These are phyloP conservation scores for Tenodera sinensis DNA, from an alignment of 2,888 invertebrate species.

Conservation along the genomic window DNA sequence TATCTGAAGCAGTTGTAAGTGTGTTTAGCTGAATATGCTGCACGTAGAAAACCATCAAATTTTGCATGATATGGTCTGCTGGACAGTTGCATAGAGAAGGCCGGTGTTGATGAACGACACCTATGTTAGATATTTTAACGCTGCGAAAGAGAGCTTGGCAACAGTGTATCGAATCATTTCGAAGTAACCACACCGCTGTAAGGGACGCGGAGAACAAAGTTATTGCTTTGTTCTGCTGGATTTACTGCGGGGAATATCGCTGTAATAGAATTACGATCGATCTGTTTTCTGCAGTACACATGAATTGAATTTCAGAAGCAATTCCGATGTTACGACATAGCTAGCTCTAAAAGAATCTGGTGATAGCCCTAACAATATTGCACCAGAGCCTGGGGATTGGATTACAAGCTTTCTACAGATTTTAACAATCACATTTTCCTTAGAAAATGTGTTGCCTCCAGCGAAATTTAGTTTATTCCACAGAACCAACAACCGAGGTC, in stretches of 20 bases:
- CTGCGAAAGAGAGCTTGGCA: neutral
- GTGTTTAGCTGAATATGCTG: too few relatives aligned
- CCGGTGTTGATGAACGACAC: too few relatives aligned
- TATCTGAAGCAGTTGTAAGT: too few relatives aligned
- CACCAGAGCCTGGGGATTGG: neutral
- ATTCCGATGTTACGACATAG: neutral
- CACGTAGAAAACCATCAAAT: too few relatives aligned
- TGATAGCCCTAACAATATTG: neutral
- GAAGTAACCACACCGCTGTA: neutral
- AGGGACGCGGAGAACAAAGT: neutral
- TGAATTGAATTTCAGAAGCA: constrained; percentile 9
- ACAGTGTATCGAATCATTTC: neutral
- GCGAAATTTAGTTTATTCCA: neutral
- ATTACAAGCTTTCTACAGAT: neutral
- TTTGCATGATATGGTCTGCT: too few relatives aligned
- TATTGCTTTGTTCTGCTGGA: neutral
- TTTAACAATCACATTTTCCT: neutral
- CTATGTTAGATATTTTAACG: neutral
- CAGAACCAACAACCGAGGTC: too few relatives aligned
- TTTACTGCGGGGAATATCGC: neutral
- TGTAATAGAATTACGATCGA: constrained; percentile 6
- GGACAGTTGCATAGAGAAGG: too few relatives aligned
- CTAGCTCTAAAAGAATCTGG: neutral
- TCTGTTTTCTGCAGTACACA: constrained; percentile 11
- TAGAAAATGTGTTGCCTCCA: neutral